These are phyloP conservation scores for Tachina fera DNA, from an alignment of 2,888 invertebrate species.

Conservation along the genomic window DNA sequence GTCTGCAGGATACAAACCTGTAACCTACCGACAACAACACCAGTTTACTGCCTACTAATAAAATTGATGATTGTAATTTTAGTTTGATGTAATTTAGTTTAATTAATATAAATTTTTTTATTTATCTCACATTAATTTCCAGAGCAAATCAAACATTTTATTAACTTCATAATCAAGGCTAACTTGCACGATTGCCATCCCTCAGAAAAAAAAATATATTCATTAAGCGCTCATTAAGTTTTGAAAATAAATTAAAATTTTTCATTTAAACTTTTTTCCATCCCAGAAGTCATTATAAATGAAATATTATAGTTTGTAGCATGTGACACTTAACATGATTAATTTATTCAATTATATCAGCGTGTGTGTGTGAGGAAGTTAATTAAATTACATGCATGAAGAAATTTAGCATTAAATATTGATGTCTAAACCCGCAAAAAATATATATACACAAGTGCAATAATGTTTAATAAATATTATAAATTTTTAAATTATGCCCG, in stretches of 20 bases:
- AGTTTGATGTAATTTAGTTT: no score
- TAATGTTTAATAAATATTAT: conserved; percentile 19
- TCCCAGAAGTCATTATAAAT: conserved; percentile 19
- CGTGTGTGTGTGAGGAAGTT: conserved; percentile 10
- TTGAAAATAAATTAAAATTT: conserved; percentile 2
- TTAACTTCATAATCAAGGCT: no score
- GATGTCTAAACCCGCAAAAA: background rate
- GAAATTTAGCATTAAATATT: conserved; percentile 13
- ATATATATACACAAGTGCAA: background rate
- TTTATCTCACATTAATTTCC: no score
- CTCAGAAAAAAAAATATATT: background rate
- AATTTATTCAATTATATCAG: conserved; percentile 36
- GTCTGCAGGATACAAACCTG: no score
- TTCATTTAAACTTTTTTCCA: background rate
- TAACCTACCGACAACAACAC: no score
- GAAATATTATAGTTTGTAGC: conserved; percentile 13
- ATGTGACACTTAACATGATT: conserved; percentile 51
- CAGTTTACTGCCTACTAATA: no score
- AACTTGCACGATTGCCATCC: no score
- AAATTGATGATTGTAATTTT: no score
- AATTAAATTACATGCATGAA: conserved; percentile 39
- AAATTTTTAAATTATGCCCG: background rate
- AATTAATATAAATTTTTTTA: no score
- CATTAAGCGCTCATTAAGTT: background rate
- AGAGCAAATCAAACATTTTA: no score